phyloP scores from a whole-genome alignment of 1,140 invertebrate genomes.

The Heliconius congener region DNA sequence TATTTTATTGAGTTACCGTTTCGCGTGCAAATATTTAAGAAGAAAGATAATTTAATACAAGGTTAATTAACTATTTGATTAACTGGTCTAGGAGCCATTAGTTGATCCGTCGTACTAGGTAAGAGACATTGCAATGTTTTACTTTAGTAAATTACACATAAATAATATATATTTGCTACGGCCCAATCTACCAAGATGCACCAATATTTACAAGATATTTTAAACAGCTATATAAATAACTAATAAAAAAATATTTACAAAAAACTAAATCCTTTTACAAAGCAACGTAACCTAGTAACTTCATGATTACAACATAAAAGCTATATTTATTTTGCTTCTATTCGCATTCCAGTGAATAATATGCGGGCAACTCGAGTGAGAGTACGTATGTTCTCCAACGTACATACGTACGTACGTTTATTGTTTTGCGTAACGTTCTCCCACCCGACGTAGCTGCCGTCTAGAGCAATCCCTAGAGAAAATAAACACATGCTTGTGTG shows the following conservation, averaged over 20 bases:
- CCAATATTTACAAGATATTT: too few species aligned
- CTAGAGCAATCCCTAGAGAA: neutral
- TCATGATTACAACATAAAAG: neutral
- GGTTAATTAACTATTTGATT: too few species aligned
- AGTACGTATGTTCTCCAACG: neutral
- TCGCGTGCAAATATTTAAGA: too few species aligned
- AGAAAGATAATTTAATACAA: too few species aligned
- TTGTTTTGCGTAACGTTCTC: neutral
- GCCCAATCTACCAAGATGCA: too few species aligned
- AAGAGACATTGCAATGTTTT: too few species aligned
- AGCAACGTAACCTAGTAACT: neutral
- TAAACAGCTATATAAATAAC: too few species aligned
- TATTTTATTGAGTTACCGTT: too few species aligned
- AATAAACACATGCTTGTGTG: neutral
- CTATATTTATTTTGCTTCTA: neutral
- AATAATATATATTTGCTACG: too few species aligned
- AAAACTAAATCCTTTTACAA: neutral
- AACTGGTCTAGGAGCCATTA: too few species aligned
- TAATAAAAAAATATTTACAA: neutral
- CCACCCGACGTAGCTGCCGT: neutral
- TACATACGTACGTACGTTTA: constrained; percentile 1
- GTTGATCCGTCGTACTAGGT: too few species aligned
- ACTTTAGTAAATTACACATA: too few species aligned
- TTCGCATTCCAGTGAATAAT: neutral
- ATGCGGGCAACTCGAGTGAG: neutral